Conservation (phyloP, 2,888 invertebrate species). For the Carabus problematicus region DNA sequence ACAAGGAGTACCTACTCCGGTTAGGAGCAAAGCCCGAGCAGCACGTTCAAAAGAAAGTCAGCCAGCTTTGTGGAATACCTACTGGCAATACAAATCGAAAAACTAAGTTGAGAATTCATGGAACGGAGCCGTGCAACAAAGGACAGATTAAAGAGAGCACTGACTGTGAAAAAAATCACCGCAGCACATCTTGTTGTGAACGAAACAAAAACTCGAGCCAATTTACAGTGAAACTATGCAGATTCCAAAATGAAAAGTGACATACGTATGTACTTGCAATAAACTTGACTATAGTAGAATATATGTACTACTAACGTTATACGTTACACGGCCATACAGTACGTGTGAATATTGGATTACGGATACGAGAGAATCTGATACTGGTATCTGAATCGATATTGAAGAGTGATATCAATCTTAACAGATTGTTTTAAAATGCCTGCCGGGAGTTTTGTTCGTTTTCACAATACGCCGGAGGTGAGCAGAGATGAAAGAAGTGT, state of each 20-base stretch:
- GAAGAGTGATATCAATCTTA: constrained; percentile 40
- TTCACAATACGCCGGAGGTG: constrained; percentile 35
- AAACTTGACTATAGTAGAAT: no score
- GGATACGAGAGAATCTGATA: no score
- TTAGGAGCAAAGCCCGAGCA: constrained; percentile 16
- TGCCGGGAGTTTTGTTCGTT: constrained; percentile 31
- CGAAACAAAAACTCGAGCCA: not conserved
- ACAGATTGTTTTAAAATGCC: constrained; percentile 40
- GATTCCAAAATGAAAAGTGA: constrained; percentile 23
- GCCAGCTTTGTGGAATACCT: constrained; percentile 18
- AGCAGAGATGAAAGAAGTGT: constrained; percentile 14
- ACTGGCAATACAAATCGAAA: constrained; percentile 20
- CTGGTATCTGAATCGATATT: constrained; percentile 39
- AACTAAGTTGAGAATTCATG: constrained; percentile 20
- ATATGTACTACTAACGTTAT: no score
- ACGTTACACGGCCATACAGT: no score
- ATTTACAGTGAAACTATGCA: not conserved
- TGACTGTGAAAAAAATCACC: constrained; percentile 7
- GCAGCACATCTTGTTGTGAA: not conserved
- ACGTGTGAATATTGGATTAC: constrained; percentile 27
- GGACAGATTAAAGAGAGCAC: constrained; percentile 24
- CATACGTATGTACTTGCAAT: no score
- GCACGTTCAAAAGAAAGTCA: constrained; percentile 19
- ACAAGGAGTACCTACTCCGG: constrained; percentile 13
- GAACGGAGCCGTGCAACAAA: constrained; percentile 14